phyloP scores from a whole-genome alignment of 35 echinoderm and acorn worm species.

The Apostichopus parvimensis region DNA sequence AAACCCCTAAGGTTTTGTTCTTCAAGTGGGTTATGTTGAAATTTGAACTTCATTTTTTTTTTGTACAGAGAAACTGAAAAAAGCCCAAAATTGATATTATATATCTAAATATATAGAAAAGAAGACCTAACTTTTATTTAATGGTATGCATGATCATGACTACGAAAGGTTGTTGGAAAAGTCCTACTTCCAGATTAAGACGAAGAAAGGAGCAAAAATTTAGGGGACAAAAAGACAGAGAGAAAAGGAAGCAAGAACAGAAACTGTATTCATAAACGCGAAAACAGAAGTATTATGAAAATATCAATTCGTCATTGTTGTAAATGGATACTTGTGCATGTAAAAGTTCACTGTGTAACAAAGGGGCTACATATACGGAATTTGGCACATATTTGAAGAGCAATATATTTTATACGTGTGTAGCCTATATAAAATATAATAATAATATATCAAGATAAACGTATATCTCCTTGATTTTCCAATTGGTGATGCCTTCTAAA shows the following conservation, averaged over 20 bases:
- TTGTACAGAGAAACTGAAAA: not conserved
- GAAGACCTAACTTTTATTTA: not conserved
- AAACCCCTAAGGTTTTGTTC: slow-evolving; percentile 5
- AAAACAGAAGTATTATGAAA: too few relatives aligned
- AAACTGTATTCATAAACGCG: not conserved
- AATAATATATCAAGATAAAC: too few relatives aligned
- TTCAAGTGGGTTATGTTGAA: slow-evolving; percentile 18
- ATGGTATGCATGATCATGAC: not conserved
- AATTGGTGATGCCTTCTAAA: too few relatives aligned
- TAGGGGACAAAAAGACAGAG: not conserved
- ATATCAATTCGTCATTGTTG: too few relatives aligned
- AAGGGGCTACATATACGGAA: too few relatives aligned
- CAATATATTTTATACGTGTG: too few relatives aligned
- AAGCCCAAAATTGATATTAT: not conserved
- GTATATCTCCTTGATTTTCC: too few relatives aligned
- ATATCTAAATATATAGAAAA: not conserved
- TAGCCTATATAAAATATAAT: too few relatives aligned
- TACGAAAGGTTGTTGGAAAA: not conserved
- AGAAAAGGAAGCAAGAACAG: not conserved
- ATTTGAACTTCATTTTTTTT: slow-evolving; percentile 14
- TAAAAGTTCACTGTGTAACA: too few relatives aligned
- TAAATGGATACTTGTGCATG: too few relatives aligned
- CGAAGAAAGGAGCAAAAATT: not conserved
- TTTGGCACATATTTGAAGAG: too few relatives aligned
- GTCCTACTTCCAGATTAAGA: not conserved